phyloP scores from a whole-genome alignment of 2,888 invertebrate species.

The Torymus texanus region DNA sequence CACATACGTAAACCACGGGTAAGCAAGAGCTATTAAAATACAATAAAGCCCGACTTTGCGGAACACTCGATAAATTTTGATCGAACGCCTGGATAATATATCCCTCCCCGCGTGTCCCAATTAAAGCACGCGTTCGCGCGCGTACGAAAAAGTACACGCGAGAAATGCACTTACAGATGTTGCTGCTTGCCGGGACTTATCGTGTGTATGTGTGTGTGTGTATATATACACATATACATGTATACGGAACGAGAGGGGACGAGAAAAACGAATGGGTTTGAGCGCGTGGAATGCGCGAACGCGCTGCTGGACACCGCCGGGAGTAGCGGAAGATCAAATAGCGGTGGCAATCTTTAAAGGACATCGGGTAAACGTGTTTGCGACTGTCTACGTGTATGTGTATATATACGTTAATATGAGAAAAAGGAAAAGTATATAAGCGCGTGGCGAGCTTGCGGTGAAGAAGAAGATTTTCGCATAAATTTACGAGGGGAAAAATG shows the following conservation, averaged over 20 bases:
- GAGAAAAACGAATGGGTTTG: not conserved
- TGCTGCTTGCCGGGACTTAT: not conserved
- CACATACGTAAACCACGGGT: not conserved
- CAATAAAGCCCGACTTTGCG: not conserved
- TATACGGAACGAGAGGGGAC: no score
- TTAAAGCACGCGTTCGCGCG: not conserved
- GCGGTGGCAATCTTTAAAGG: conserved; percentile 42
- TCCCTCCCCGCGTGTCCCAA: conserved; percentile 33
- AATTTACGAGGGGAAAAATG: no score
- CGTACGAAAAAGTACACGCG: not conserved
- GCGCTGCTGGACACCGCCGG: conserved; percentile 3
- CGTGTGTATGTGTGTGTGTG: not conserved
- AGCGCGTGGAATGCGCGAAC: conserved; percentile 22
- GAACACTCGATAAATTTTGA: conserved; percentile 45
- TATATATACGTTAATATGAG: conserved; percentile 14
- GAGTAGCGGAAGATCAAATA: conserved; percentile 47
- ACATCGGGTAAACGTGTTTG: conserved; percentile 33
- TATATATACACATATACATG: no score
- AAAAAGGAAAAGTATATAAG: conserved; percentile 2
- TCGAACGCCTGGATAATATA: conserved; percentile 31
- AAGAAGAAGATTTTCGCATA: no score
- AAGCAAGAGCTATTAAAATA: not conserved
- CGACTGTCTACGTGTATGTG: not conserved
- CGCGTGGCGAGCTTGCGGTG: not conserved
- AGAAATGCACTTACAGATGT: conserved; percentile 38